Conservation (phyloP, 2,797 vertebrate genomes). For the Poecilia velifera region DNA sequence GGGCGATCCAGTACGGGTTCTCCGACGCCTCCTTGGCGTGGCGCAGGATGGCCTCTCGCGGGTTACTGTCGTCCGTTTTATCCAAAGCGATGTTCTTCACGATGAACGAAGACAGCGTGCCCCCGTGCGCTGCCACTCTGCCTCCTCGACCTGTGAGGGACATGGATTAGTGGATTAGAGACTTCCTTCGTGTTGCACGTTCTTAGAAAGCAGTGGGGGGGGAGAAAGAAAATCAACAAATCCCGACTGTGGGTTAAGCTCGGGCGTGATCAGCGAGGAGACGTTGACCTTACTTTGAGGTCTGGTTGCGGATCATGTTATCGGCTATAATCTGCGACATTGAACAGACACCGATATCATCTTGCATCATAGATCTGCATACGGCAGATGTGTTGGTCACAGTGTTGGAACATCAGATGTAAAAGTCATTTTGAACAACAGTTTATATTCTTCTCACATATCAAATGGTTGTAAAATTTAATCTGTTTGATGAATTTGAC, state of each 20-base stretch:
- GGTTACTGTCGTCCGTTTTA: slow-evolving; percentile 96
- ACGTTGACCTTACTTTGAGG: background rate
- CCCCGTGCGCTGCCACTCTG: slow-evolving; percentile 93
- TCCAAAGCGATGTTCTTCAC: slow-evolving; percentile 98
- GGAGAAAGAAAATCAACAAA: background rate
- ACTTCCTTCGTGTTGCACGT: background rate
- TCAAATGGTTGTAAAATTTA: background rate
- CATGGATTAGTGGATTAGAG: background rate
- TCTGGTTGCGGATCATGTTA: background rate
- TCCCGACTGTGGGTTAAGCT: background rate
- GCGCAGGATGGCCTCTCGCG: slow-evolving; percentile 93
- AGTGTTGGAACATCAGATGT: background rate
- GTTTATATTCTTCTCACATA: background rate
- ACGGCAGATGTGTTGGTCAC: slow-evolving; percentile 3
- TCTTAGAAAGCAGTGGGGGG: background rate
- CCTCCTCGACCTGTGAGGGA: slow-evolving; percentile 89
- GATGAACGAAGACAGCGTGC: slow-evolving; percentile 95
- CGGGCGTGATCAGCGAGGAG: background rate
- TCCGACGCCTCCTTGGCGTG: slow-evolving; percentile 92
- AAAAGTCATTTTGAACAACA: slow-evolving; percentile 6
- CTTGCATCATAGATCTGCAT: slow-evolving; percentile 6
- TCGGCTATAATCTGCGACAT: background rate
- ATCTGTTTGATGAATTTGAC: background rate
- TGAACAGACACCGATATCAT: slow-evolving; percentile 11
- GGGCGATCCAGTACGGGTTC: slow-evolving; percentile 97